Evolutionary conservation across 2,888 invertebrate species (phyloP), one percentile per base, ranked within the genome.

Genomic region (Nebria brevicollis): DNA sequence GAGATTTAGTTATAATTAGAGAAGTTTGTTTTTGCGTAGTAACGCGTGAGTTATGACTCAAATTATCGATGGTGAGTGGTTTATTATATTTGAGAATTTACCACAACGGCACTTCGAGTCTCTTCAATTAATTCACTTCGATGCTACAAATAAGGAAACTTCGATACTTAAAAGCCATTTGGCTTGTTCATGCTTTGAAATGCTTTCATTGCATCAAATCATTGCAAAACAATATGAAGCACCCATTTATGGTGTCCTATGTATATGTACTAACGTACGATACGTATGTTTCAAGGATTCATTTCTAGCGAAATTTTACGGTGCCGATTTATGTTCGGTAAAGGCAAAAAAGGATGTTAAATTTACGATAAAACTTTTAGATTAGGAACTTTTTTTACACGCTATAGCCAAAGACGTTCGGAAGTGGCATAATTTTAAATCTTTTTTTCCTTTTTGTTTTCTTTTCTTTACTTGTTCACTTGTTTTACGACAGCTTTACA

Each of bases 281-380:
- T 34, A 34, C 5, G 5, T 34, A 34, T 4, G 34, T 34, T 34
- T 34, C 34, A 34, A 4, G 5, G 34, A 34, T 54, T 54, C 42
- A 66, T 76, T 66, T 66, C 66, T 66, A 1, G 41, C 66, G 5
- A 43, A 76, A 66, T 76, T 54, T 76, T 76, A 76, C 76, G 15
- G 76, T 11, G 15, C 8, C 66, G 65, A 66, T 76, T 76, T 76
- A 76, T 75, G 41, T 74, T 34, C 75, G 26, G 26, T 13, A 20
- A 6, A 13, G 20, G 54, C 54, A 65, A 76, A 76, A 75, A 76
- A 76, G 42, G 76, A 76, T 66, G 76, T 68, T 41, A 66, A 76
- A 76, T 76, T 76, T 76, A 76, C 66, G 76, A 76, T 76, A n/a
- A 76, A 76, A 76, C 15, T 76, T 76, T 75, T 76, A 66, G 66